These are phyloP conservation scores for Aporophyla nigra DNA, from an alignment of 2,888 invertebrate genomes.

Conservation along the genomic window DNA sequence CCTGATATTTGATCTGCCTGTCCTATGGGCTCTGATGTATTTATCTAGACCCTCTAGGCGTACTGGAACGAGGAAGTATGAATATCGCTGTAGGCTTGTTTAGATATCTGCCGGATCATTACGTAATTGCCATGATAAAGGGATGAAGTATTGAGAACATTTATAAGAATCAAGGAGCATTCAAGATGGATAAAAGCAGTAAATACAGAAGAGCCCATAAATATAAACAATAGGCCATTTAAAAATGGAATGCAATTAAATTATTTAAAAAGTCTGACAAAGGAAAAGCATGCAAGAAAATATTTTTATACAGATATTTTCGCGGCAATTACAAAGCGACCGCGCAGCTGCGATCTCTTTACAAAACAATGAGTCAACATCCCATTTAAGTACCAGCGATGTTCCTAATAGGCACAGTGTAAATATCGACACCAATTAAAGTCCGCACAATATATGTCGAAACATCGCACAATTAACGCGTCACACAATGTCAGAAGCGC, in stretches of 20 bases:
- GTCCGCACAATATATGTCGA: slow-evolving; percentile 75
- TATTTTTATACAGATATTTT: slow-evolving; percentile 53
- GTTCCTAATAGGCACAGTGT: slow-evolving; percentile 68
- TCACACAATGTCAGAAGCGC: slow-evolving; percentile 83
- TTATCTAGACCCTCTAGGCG: slow-evolving; percentile 49
- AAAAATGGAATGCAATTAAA: slow-evolving; percentile 32
- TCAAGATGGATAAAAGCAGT: neutral
- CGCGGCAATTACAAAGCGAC: slow-evolving; percentile 51
- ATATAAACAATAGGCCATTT: slow-evolving; percentile 30
- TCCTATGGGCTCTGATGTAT: slow-evolving; percentile 39
- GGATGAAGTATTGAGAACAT: slow-evolving; percentile 48
- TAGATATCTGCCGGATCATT: slow-evolving; percentile 46
- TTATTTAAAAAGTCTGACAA: slow-evolving; percentile 34
- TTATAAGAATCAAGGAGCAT: slow-evolving; percentile 20
- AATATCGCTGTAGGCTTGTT: slow-evolving; percentile 44
- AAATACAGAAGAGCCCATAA: neutral
- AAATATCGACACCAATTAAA: slow-evolving; percentile 70
- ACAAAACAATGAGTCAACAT: slow-evolving; percentile 67
- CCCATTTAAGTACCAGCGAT: slow-evolving; percentile 62
- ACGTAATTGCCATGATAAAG: slow-evolving; percentile 46
- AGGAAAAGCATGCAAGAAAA: slow-evolving; percentile 49
- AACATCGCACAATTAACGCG: slow-evolving; percentile 85
- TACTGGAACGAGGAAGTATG: slow-evolving; percentile 47
- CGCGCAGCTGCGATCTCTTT: slow-evolving; percentile 64
- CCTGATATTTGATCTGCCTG: slow-evolving; percentile 54